Base-by-base conservation (phyloP, 2,888 invertebrate species). In the Aromia moschata region DNA sequence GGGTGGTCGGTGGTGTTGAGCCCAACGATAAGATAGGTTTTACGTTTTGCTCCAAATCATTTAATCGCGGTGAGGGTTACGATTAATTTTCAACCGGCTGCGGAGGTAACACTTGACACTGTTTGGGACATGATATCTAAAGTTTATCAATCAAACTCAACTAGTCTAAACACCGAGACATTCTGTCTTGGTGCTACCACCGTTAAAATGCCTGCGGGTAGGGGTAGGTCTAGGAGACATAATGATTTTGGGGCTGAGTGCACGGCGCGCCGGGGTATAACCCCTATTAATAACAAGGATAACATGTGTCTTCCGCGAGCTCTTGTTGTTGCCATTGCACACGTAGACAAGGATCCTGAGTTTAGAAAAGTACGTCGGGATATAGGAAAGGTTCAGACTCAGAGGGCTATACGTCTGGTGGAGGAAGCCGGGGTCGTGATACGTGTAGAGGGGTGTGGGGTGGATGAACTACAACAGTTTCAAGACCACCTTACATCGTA, bases 271-370 rank as follows among this genome's bases (percentile, higher is more conserved):
- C 17, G 17, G n/a, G 59, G 64, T 10, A 58, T 61, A 16, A 44
- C 65, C 7, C 3, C 33, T 1, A 64, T 66, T 11, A 65, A 65
- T 4, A 70, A 70, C 53, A 60, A 37, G 14, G 68, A 66, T 31
- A 60, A 61, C 15, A n/a, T 65, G 25, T 65, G 65, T 40, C 18
- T 62, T 25, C 62, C 58, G 10, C 30, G 62, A 33, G 63, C 62
- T 11, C 30, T 66, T 3, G 63, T 64, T 1, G 56, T 63, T 1
- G 60, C 58, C 0, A 60, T 40, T 10, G 63, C 66, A 1, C 2
- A 51, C 5, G 57, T 31, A 1, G 41, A 31, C 2, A 65, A 63
- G 40, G 52, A 60, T 31, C 36, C 52, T 7, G n/a, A n/a, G 5
- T 33, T 2, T 2, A 3, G 2, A 7, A 52, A 54, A 33, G 20